Evolutionary conservation across 2,888 invertebrate species (phyloP), one percentile per base, ranked within the genome.

Genomic region (Archips xylosteana): DNA sequence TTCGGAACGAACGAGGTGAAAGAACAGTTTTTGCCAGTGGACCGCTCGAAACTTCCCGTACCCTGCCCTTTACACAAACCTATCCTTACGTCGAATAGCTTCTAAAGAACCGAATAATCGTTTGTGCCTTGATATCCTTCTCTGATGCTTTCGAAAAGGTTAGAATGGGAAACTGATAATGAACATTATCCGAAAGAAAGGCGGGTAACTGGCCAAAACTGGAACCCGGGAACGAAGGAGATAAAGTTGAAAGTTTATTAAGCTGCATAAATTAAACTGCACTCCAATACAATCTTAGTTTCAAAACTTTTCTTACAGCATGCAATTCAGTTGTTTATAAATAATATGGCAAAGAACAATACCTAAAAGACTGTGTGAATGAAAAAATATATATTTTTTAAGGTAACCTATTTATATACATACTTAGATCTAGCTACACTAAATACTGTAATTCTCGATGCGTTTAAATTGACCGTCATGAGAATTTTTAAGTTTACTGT

Each of bases 71-170:
- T 74, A 59, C 49, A 63, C 59, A 63, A 68, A 69, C 60, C 60
- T 69, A 57, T 57, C 45, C 45, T 39, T 63, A 68, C 32, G 65
- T 49, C 49, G 49, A 36, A 60, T 49, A 23, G 57, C 49, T 69
- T 76, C 70, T 77, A 77, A 75, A 76, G 72, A 77, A 61, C 70
- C 78, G 76, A 76, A 75, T 79, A 78, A 78, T 79, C 76, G 74
- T 74, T 78, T 74, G 77, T 76, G 60, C 74, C 73, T 42, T 73
- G 70, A 78, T 76, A 75, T 71, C 69, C 49, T 69, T 61, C 61
- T 36, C 59, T 68, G 47, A 59, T 60, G 68, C 45, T 67, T 68
- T 68, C 12, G 12, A 66, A 66, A 66, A 66, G 65, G 65, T 51
- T 39, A 23, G 10, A 49, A 51, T 66, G 54, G 65, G 51, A 54